These are phyloP conservation scores for Eleutherodactylus coqui DNA, from an alignment of 2,797 vertebrate species.

Conservation along the genomic window DNA sequence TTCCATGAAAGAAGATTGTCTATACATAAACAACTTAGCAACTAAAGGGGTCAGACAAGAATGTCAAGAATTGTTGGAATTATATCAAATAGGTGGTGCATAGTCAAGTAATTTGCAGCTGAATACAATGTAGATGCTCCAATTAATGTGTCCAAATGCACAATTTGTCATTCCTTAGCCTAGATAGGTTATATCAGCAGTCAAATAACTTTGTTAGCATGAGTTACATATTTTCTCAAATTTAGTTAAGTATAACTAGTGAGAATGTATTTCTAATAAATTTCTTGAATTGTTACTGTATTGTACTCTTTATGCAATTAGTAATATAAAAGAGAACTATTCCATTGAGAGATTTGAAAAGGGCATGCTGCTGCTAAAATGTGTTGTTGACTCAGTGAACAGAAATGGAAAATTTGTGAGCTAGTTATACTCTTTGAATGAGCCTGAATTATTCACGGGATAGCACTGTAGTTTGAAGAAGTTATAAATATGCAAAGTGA, in stretches of 20 bases:
- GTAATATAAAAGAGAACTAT: constrained; percentile 10
- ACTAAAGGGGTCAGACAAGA: too few relatives aligned
- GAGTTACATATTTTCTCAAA: background rate
- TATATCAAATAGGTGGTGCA: too few relatives aligned
- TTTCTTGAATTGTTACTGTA: constrained; percentile 5
- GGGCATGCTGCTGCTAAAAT: constrained; percentile 49
- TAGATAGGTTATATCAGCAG: too few relatives aligned
- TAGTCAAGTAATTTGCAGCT: too few relatives aligned
- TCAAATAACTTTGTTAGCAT: too few relatives aligned
- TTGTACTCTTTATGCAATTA: constrained; percentile 44
- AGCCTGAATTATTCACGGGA: constrained; percentile 53
- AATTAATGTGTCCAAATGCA: too few relatives aligned
- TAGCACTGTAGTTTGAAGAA: constrained; percentile 35
- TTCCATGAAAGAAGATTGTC: too few relatives aligned
- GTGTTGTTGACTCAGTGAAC: constrained; percentile 38
- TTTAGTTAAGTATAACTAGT: background rate
- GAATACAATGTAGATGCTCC: too few relatives aligned
- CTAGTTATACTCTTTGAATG: constrained; percentile 29
- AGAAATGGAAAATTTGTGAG: constrained; percentile 42
- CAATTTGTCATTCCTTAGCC: too few relatives aligned
- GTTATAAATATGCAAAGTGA: constrained; percentile 48
- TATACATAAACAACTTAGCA: too few relatives aligned
- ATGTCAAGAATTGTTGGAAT: too few relatives aligned
- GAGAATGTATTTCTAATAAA: constrained; percentile 16
- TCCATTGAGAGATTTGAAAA: constrained; percentile 49